phyloP scores from a whole-genome alignment of 2,888 invertebrate species.

The Octonoba sinensis region DNA sequence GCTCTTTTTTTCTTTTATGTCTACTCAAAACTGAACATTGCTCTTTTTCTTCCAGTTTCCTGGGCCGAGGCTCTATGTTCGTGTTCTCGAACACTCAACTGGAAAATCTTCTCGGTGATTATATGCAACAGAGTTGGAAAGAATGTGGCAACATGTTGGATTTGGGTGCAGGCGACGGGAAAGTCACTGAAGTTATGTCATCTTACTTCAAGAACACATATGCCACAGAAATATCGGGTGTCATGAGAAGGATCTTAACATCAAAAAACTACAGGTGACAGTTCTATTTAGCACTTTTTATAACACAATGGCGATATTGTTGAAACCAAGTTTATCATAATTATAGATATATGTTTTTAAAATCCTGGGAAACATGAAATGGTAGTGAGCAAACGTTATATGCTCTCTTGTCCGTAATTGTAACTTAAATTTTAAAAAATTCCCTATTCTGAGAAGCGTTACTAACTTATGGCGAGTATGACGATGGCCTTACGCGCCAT shows the following conservation, averaged over 20 bases:
- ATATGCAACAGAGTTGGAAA: constrained; percentile 50
- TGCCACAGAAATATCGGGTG: constrained; percentile 91
- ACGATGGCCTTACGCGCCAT: no score
- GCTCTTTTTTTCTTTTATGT: no score
- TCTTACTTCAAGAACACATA: constrained; percentile 81
- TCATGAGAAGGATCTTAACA: constrained; percentile 86
- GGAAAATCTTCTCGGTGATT: constrained; percentile 75
- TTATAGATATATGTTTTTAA: no score
- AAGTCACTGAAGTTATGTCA: constrained; percentile 86
- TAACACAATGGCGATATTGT: no score
- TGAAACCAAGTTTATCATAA: no score
- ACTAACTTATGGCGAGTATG: no score
- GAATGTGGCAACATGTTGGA: constrained; percentile 76
- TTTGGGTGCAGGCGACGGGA: constrained; percentile 96
- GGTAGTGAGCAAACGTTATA: no score
- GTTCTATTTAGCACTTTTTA: constrained; percentile 10
- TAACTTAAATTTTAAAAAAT: no score
- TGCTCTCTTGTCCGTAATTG: no score
- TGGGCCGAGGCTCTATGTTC: constrained; percentile 91
- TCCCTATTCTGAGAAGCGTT: no score
- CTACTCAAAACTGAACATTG: no score
- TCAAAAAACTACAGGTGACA: constrained; percentile 83
- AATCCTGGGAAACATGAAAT: no score
- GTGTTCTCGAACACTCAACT: constrained; percentile 90
- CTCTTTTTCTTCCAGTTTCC: constrained; percentile 17